These are phyloP conservation scores for Microctenopoma steveboyesi DNA, from an alignment of 2,797 vertebrate species.

Conservation along the genomic window DNA sequence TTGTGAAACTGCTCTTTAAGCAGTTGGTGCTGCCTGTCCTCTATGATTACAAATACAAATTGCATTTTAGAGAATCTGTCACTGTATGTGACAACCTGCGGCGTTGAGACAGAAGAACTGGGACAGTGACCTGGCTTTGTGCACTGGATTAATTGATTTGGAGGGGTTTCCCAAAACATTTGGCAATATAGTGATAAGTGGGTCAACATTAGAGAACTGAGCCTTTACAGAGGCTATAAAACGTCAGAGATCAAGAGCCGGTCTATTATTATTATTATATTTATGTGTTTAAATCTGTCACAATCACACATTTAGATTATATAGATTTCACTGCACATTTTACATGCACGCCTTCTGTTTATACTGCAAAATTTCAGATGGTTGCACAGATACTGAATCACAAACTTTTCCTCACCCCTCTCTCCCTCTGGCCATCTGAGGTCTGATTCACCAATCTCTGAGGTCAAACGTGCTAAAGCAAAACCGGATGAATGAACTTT, in stretches of 20 bases:
- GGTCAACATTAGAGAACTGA: too few species aligned
- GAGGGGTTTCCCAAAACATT: too few species aligned
- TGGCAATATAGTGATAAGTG: too few species aligned
- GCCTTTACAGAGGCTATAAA: too few species aligned
- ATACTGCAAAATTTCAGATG: not conserved
- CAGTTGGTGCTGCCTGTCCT: not conserved
- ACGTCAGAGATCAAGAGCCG: too few species aligned
- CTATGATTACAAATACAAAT: not conserved
- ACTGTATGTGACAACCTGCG: too few species aligned
- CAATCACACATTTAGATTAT: not conserved
- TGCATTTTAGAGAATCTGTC: not conserved
- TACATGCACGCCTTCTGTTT: not conserved
- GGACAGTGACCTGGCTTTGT: too few species aligned
- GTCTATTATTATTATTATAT: too few species aligned
- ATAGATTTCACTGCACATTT: not conserved
- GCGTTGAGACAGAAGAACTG: too few species aligned
- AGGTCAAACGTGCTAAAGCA: conserved; percentile 15
- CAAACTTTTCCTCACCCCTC: not conserved
- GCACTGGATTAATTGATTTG: too few species aligned
- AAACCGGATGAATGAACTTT: conserved; percentile 34
- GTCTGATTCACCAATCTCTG: not conserved
- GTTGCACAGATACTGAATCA: conserved; percentile 13
- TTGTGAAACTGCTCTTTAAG: not conserved
- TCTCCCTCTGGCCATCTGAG: not conserved
- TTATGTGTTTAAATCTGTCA: not conserved